Conservation (phyloP, 2,797 vertebrate genomes). For the Picus viridis region DNA sequence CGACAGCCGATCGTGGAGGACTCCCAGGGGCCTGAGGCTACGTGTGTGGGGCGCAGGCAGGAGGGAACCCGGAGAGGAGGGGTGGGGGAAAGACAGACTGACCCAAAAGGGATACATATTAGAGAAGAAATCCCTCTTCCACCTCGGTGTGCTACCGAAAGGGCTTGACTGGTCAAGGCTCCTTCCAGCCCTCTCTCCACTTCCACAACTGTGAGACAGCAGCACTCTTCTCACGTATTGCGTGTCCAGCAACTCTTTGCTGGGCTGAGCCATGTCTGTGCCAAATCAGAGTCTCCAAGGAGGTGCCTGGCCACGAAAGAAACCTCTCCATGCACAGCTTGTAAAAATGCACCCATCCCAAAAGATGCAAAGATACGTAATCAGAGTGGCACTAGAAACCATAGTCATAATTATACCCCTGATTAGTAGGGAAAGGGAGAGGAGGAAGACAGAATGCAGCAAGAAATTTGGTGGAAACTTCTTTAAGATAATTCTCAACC, state of each 20-base stretch:
- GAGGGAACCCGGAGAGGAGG: constrained; percentile 53
- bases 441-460: neutral
- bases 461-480: constrained; percentile 39
- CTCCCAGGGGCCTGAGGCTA: no score
- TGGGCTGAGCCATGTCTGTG: neutral
- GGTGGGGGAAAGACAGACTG: constrained; percentile 72
- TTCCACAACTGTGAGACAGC: neutral
- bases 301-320: neutral
- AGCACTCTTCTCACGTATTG: neutral
- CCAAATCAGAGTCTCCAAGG: neutral
- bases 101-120: constrained; percentile 81
- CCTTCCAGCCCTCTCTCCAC: neutral
- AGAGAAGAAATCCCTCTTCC: constrained; percentile 69
- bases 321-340: neutral
- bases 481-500: neutral
- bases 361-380: neutral
- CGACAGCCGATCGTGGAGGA: neutral
- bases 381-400: constrained; percentile 30
- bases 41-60: constrained; percentile 40
- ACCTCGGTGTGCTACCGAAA: neutral
- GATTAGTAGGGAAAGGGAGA: neutral
- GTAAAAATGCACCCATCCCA: neutral
- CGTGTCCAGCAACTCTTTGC: neutral
- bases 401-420: neutral
- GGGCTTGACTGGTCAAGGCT: neutral